Conservation (phyloP, 2,113 vertebrate genomes). For the Astatoreochromis straeleni region DNA sequence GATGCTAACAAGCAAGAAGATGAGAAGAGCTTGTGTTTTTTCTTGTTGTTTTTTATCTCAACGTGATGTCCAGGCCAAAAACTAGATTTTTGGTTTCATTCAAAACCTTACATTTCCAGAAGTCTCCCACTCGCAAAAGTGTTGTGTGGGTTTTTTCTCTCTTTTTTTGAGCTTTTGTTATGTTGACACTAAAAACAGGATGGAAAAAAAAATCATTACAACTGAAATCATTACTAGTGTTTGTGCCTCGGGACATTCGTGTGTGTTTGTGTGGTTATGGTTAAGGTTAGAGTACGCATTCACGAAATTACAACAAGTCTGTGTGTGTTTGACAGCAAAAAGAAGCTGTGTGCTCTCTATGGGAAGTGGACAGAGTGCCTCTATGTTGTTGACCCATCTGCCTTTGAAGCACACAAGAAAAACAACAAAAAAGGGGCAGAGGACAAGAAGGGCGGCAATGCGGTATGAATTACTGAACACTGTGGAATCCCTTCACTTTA, state of each 20-base stretch:
- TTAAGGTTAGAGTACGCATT: neutral
- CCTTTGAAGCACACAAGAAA: constrained; percentile 86
- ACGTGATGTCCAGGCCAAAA: neutral
- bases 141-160: neutral
- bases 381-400: constrained; percentile 79
- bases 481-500: neutral
- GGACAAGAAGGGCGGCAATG: constrained; percentile 83
- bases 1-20: neutral
- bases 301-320: neutral
- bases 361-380: constrained; percentile 98
- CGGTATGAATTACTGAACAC: constrained; percentile 62
- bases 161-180: neutral
- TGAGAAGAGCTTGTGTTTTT: neutral
- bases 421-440: constrained; percentile 84
- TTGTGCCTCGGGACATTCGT: neutral
- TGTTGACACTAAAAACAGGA: neutral
- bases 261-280: neutral
- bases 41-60: neutral
- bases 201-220: neutral
- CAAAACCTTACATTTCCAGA: neutral
- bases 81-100: neutral
- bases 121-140: neutral
- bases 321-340: constrained; percentile 77
- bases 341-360: constrained; percentile 88
- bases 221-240: neutral